Percentiles rank a stretch among this genome's conserved stretches.
Conservation (phyloP, 2,888 invertebrate species). For the Pheosia gnoma region DNA sequence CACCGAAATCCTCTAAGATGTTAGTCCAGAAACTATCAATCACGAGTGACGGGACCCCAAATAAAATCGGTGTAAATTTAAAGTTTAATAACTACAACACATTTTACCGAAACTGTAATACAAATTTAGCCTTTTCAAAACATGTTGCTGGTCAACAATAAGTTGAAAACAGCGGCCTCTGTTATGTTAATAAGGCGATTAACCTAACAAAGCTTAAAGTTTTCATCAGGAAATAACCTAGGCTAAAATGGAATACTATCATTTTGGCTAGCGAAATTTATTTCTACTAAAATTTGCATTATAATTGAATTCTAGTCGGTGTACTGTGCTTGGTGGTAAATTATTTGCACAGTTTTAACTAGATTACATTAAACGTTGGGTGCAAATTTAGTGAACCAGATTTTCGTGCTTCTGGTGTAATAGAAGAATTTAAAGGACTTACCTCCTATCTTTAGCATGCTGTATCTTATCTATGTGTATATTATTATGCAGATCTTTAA, state of each 20-base stretch:
- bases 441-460: too few species aligned
- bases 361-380: not conserved
- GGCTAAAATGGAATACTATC: not conserved
- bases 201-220: slow-evolving; percentile 1
- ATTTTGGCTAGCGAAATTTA: not conserved
- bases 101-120: not conserved
- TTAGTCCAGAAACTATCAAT: too few species aligned
- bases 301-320: slow-evolving; percentile 1
- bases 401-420: not conserved
- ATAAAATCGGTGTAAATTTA: not conserved
- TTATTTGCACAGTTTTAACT: not conserved
- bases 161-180: not conserved
- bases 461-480: too few species aligned
- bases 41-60: too few species aligned
- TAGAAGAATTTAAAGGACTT: too few species aligned
- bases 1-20: too few species aligned
- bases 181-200: slow-evolving; percentile 3
- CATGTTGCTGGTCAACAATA: not conserved
- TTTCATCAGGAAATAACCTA: slow-evolving; percentile 7
- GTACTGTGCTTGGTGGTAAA: not conserved
- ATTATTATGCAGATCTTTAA: too few species aligned
- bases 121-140: not conserved
- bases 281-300: not conserved
- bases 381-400: not conserved
- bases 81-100: not conserved